phyloP scores from a whole-genome alignment of 2,797 vertebrate species.

The Sardinella longiceps region DNA sequence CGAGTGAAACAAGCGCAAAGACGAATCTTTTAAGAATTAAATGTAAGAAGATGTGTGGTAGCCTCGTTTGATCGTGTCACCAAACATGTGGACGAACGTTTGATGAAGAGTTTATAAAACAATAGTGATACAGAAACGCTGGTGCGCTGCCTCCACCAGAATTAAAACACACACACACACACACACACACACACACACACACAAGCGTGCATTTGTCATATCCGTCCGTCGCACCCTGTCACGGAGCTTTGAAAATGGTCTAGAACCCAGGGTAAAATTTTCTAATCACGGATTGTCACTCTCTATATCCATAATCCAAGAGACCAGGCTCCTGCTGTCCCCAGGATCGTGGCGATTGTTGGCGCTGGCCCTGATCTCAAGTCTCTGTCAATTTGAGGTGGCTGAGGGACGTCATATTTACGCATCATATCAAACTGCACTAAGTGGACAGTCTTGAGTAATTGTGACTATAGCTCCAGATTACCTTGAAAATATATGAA shows the following conservation, averaged over 20 bases:
- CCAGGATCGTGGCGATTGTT: conserved; percentile 29
- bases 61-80: conserved; percentile 78
- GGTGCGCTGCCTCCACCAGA: conserved; percentile 60
- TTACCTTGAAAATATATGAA: neutral
- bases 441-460: neutral
- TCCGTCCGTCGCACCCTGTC: conserved; percentile 9
- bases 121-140: conserved; percentile 38
- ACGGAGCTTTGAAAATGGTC: conserved; percentile 28
- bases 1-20: conserved; percentile 79
- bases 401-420: conserved; percentile 4
- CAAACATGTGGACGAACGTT: conserved; percentile 78
- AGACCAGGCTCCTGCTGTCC: conserved; percentile 30
- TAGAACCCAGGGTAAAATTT: neutral
- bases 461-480: neutral
- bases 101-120: conserved; percentile 65
- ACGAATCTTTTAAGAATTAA: conserved; percentile 83
- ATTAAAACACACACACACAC: neutral
- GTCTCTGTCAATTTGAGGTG: conserved; percentile 16
- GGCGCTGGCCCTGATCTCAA: conserved; percentile 27
- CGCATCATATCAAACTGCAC: neutral
- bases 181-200: neutral
- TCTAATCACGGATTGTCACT: conserved; percentile 33
- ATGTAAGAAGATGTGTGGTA: conserved; percentile 79
- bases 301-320: conserved; percentile 40
- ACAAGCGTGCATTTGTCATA: neutral